phyloP scores from a whole-genome alignment of 2,888 invertebrate genomes.

The Erebia palarica region DNA sequence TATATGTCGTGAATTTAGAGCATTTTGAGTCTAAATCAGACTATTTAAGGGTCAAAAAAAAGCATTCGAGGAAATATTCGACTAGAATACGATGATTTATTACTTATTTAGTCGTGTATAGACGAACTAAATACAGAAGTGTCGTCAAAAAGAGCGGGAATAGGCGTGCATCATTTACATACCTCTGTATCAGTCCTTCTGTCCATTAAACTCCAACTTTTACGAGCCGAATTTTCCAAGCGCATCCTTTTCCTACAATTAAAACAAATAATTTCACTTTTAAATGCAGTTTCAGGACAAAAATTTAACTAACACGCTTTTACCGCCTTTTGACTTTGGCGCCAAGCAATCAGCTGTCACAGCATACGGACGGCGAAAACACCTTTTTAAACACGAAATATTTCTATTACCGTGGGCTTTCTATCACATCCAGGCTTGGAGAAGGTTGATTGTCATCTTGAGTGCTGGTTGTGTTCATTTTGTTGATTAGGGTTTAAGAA shows the following conservation, averaged over 20 bases:
- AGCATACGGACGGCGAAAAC: slow-evolving; percentile 39
- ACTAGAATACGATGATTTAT: background rate
- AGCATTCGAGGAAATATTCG: background rate
- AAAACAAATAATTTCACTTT: slow-evolving; percentile 17
- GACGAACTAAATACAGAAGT: slow-evolving; percentile 5
- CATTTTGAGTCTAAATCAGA: background rate
- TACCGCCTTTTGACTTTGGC: slow-evolving; percentile 77
- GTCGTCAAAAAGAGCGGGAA: slow-evolving; percentile 62
- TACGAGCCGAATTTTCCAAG: slow-evolving; percentile 59
- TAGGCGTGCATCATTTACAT: slow-evolving; percentile 38
- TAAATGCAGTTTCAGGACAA: slow-evolving; percentile 14
- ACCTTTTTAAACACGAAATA: slow-evolving; percentile 41
- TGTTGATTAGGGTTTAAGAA: slow-evolving; percentile 22
- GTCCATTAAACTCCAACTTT: slow-evolving; percentile 77
- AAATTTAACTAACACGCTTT: slow-evolving; percentile 46
- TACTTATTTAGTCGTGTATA: background rate
- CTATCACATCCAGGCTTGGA: slow-evolving; percentile 52
- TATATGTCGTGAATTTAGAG: background rate
- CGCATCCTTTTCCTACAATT: slow-evolving; percentile 65
- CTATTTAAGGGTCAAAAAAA: background rate
- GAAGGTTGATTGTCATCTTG: slow-evolving; percentile 55
- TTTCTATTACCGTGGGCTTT: slow-evolving; percentile 65
- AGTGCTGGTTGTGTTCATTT: slow-evolving; percentile 58
- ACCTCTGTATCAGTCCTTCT: slow-evolving; percentile 73
- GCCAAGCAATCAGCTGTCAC: slow-evolving; percentile 77